Percentiles rank a stretch among this genome's conserved stretches.
phyloP scores from a whole-genome alignment of 2,888 invertebrate species.

The Pandemis cinnamomeana region DNA sequence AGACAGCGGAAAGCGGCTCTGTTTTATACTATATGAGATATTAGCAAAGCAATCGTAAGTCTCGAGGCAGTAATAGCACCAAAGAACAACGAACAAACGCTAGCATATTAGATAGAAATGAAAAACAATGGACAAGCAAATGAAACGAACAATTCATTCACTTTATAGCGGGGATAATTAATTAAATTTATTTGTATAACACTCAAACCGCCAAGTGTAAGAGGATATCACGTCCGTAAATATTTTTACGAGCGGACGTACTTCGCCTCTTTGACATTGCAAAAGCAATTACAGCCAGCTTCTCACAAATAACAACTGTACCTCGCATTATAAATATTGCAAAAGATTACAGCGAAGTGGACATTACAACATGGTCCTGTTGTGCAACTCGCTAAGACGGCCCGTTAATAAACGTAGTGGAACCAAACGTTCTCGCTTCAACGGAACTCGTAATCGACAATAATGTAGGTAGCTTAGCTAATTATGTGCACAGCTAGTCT shows the following conservation, averaged over 20 bases:
- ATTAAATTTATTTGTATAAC: neutral
- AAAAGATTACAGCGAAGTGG: constrained; percentile 48
- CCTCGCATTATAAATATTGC: constrained; percentile 37
- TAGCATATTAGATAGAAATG: neutral
- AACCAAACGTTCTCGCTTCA: constrained; percentile 53
- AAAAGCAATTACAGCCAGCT: constrained; percentile 12
- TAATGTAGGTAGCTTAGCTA: constrained; percentile 13
- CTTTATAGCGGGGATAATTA: no score
- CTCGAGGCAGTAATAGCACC: no score
- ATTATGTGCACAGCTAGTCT: neutral
- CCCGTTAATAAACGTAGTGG: constrained; percentile 62
- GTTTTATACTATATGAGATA: no score
- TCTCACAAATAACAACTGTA: constrained; percentile 24
- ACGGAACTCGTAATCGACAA: constrained; percentile 42
- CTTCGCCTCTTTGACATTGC: constrained; percentile 17
- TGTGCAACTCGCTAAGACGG: constrained; percentile 58
- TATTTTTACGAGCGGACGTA: neutral
- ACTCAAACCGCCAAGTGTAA: neutral
- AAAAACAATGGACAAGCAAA: neutral
- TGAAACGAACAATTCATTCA: neutral
- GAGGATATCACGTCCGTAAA: constrained; percentile 6
- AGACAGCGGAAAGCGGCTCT: no score
- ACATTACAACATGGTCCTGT: constrained; percentile 62
- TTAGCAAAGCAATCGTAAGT: neutral
- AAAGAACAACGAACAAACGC: no score